Base-by-base conservation (phyloP, 2,113 vertebrate species). In the Gobius niger region DNA sequence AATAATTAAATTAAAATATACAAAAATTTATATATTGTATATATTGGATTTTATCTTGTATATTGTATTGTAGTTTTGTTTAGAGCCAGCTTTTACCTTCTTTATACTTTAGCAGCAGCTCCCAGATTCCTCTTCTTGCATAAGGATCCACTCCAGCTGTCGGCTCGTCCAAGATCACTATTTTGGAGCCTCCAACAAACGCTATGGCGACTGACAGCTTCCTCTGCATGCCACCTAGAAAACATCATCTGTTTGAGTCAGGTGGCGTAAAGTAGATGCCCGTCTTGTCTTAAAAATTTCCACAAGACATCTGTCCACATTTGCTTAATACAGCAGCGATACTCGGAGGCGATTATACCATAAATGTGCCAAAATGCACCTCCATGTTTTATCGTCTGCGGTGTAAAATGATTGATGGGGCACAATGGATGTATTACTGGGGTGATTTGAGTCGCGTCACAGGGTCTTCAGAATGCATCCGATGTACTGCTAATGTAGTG, bases 61-160 rank as follows among this genome's bases (percentile, higher is more conserved):
- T 34, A 34, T 34, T 18, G 51, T 52, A 52, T 19, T 10, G 7
- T 12, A 52, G 11, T 15, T 44, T 5, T 60, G 24, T 60, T 60
- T 14, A 41, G n/a, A 14, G 7, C 6, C 7, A 70, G 56, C 52
- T 16, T 75, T 19, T 85, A 98, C 98, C 96, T 92, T 94, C 92
- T 68, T 98, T 95, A 71, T 98, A 99, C 82, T 98, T 99, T 8
- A 99, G 85, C 56, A 99, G 91, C 69, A 99, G 90, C 1, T 99
- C 97, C 98, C 98, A 99, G 89, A 99, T 99, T 19, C 98, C 96
- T 86, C 97, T 93, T 65, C 98, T 95, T 70, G 98, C 97, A 13
- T 97, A 99, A 11, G 98, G 98, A 85, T 99, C 98, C 76, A 99
- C 96, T 0, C 98, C 98, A 9, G 97, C 97, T 6, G 98, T 99